Evolutionary conservation across 2,113 vertebrate genomes (phyloP).

Genomic region (crab-eating macaque (Macaca fascicularis)): T2T-MFA8v1.1 NC_088380.1:162911501-162912000

Average conservation of each 20-base stretch:
- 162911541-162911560: too few relatives aligned
- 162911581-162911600: too few relatives aligned
- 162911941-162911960: neutral
- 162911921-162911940: neutral
- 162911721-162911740: neutral
- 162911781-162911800: neutral
- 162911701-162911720: neutral
- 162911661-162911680: neutral
- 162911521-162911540: too few relatives aligned
- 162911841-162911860: neutral
- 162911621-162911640: too few relatives aligned
- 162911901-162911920: neutral
- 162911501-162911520: too few relatives aligned
- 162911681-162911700: neutral
- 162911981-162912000: neutral
- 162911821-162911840: neutral
- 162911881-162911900: neutral
- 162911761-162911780: neutral
- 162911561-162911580: too few relatives aligned
- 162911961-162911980: neutral
- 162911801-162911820: neutral
- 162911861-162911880: neutral
- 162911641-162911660: too few relatives aligned
- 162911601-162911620: too few relatives aligned
- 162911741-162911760: neutral